These are phyloP conservation scores for Oscarella lobularis DNA, from an alignment of 37 sponge, comb jelly and placozoan species.

Conservation along the genomic window DNA sequence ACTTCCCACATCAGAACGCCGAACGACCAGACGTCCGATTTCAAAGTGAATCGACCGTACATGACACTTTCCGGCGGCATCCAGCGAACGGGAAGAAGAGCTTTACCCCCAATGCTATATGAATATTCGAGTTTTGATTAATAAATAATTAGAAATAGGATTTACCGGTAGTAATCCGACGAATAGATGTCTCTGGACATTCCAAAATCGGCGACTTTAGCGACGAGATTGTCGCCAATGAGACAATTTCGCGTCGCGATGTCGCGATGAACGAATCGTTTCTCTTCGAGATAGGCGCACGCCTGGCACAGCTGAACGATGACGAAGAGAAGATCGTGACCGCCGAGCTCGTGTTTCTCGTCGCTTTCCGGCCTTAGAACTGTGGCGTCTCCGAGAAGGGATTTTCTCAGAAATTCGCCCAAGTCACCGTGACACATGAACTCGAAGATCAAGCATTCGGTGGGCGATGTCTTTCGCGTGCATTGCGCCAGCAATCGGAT, in stretches of 20 bases:
- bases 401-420: constrained; percentile 40
- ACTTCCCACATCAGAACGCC: neutral
- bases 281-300: neutral
- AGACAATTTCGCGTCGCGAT: constrained; percentile 92
- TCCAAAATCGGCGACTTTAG: constrained; percentile 97
- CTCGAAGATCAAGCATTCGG: constrained; percentile 77
- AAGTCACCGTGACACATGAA: constrained; percentile 75
- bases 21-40: neutral
- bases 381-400: neutral
- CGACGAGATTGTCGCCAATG: constrained; percentile 67
- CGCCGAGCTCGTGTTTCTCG: neutral
- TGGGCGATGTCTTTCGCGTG: constrained; percentile 47
- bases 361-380: neutral
- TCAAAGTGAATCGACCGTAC: neutral
- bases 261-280: constrained; percentile 29
- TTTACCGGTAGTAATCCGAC: constrained; percentile 21
- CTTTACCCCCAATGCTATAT: too few relatives aligned
- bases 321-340: neutral
- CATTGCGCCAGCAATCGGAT: constrained; percentile 50
- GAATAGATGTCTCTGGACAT: constrained; percentile 70
- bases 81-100: neutral
- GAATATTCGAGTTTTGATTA: neutral
- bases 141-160: neutral
- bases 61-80: neutral
- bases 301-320: neutral